Percentiles rank a stretch among this genome's conserved stretches.
Evolutionary conservation across 2,888 invertebrate genomes (phyloP).

Genomic region (Acrobeloides nanus): DNA sequence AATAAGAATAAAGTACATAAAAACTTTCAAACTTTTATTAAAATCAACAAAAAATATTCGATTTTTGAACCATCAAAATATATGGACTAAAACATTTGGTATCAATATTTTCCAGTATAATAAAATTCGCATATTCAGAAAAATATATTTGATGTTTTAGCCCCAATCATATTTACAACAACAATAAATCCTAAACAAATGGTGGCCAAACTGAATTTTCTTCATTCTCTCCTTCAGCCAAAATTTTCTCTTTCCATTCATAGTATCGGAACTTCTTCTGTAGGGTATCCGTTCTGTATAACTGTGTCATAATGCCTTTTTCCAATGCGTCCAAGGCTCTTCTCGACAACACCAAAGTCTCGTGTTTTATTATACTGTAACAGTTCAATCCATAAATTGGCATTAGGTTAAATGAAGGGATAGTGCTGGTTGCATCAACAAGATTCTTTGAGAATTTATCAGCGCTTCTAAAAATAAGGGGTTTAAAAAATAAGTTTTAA

Average conservation of each 20-base stretch:
- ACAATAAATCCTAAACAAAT: conserved; percentile 31
- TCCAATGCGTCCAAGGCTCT: conserved; percentile 66
- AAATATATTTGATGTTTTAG: conserved; percentile 8
- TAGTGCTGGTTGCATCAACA: conserved; percentile 68
- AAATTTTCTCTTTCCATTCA: conserved; percentile 44
- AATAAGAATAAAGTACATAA: neutral
- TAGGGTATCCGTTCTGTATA: conserved; percentile 35
- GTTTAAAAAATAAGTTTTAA: too few species aligned
- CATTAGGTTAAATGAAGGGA: conserved; percentile 84
- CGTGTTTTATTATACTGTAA: conserved; percentile 90
- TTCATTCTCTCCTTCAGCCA: conserved; percentile 44
- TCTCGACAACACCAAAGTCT: conserved; percentile 61
- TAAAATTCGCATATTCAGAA: conserved; percentile 12
- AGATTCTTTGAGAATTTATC: too few species aligned
- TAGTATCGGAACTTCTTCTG: conserved; percentile 45
- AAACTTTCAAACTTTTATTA: neutral
- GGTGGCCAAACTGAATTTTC: conserved; percentile 42
- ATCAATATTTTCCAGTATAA: neutral
- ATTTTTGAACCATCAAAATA: too few species aligned
- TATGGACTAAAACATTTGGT: conserved; percentile 7
- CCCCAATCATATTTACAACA: conserved; percentile 17
- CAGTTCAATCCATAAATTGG: conserved; percentile 90
- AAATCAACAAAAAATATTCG: too few species aligned
- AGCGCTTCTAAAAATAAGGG: too few species aligned
- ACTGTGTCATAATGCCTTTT: conserved; percentile 49